A percentile compares a stretch with the other conserved stretches of the same genome.
Conservation (phyloP, 2,888 invertebrate species). For the Spodoptera exigua region DNA sequence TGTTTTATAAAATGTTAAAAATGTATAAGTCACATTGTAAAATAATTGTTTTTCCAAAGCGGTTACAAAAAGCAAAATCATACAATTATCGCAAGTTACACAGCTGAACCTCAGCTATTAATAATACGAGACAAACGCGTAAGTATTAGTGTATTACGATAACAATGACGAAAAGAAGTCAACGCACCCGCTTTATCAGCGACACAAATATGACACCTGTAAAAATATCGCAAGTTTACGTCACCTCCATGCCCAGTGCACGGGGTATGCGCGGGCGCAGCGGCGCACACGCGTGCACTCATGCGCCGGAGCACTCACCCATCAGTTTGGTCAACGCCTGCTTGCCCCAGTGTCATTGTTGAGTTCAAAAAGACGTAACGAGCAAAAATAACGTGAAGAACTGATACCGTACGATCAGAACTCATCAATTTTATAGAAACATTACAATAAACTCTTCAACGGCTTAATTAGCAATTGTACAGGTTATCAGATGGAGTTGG, state of each 20-base stretch:
- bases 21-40: neutral
- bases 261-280: slow-evolving; percentile 1
- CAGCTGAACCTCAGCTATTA: slow-evolving; percentile 6
- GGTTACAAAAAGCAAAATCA: too few species aligned
- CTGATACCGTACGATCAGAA: too few species aligned
- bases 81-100: too few species aligned
- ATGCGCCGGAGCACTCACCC: slow-evolving; percentile 38
- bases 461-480: too few species aligned
- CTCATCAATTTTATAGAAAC: too few species aligned
- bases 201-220: slow-evolving; percentile 68
- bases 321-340: slow-evolving; percentile 17
- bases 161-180: slow-evolving; percentile 59
- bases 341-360: slow-evolving; percentile 7
- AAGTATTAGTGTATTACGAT: slow-evolving; percentile 55
- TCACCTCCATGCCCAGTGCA: slow-evolving; percentile 20
- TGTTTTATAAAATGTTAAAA: neutral
- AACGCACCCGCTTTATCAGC: slow-evolving; percentile 65
- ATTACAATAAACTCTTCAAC: too few species aligned
- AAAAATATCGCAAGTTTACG: slow-evolving; percentile 60
- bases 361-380: slow-evolving; percentile 4
- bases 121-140: slow-evolving; percentile 16
- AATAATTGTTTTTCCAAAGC: too few species aligned
- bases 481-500: slow-evolving; percentile 1
- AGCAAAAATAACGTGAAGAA: too few species aligned
- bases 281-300: slow-evolving; percentile 24